Evolutionary conservation across 2,888 invertebrate genomes (phyloP).

Genomic region (Calameuta filiformis): DNA sequence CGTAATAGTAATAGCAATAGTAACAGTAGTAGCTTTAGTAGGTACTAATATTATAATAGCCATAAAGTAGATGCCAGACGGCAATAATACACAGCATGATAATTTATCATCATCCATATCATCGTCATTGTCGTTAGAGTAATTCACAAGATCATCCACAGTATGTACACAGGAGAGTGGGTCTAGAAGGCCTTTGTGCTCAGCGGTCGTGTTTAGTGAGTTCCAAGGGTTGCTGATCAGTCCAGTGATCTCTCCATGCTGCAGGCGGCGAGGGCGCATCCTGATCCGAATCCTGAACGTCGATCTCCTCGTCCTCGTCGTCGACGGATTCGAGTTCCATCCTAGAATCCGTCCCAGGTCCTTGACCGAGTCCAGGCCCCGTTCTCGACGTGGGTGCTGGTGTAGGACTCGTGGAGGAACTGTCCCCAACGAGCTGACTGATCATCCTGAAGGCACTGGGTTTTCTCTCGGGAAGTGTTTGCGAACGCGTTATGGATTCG

Average conservation of each 20-base stretch:
- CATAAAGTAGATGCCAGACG: conserved; percentile 17
- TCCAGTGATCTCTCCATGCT: conserved; percentile 61
- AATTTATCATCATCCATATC: background rate
- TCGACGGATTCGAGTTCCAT: conserved; percentile 38
- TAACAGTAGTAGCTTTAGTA: conserved; percentile 25
- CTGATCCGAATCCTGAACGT: conserved; percentile 83
- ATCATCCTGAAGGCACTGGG: conserved; percentile 63
- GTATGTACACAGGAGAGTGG: background rate
- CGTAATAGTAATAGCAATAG: background rate
- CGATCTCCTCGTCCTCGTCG: conserved; percentile 80
- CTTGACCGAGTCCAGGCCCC: conserved; percentile 51
- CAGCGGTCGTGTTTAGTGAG: conserved; percentile 80
- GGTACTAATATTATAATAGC: conserved; percentile 28
- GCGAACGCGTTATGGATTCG: conserved; percentile 22
- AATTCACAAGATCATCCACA: background rate
- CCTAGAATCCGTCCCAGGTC: conserved; percentile 50
- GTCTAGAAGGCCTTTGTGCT: conserved; percentile 41
- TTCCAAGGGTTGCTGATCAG: conserved; percentile 73
- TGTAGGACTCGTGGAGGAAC: conserved; percentile 33
- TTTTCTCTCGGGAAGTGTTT: conserved; percentile 41
- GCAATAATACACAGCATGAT: conserved; percentile 11
- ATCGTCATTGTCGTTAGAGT: background rate
- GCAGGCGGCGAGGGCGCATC: conserved; percentile 68
- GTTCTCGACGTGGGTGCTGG: conserved; percentile 38
- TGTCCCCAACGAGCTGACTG: conserved; percentile 59